These are phyloP conservation scores for Myopa tessellatipennis DNA, from an alignment of 2,888 invertebrate genomes.

Conservation along the genomic window DNA sequence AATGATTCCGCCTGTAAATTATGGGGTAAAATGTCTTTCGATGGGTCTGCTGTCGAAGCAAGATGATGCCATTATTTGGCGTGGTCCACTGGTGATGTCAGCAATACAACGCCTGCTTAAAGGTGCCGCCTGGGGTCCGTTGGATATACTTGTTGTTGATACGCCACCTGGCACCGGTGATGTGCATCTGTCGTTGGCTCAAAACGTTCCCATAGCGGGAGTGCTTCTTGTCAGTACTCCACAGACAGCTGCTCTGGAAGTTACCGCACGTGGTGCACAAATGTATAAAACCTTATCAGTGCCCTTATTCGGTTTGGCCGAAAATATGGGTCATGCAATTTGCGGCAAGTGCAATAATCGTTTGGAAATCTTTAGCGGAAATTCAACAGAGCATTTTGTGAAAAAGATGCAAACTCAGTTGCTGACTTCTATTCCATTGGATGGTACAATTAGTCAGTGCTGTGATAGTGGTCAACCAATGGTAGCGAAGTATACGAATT, in stretches of 20 bases:
- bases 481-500: conserved; percentile 59
- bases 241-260: conserved; percentile 87
- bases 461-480: conserved; percentile 65
- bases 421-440: conserved; percentile 72
- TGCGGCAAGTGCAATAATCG: conserved; percentile 83
- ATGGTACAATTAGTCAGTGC: conserved; percentile 61
- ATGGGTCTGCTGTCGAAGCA: conserved; percentile 93
- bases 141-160: conserved; percentile 91
- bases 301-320: conserved; percentile 87
- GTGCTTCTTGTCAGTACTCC: conserved; percentile 94
- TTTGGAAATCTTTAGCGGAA: conserved; percentile 78
- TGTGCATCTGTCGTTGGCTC: conserved; percentile 89
- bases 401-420: conserved; percentile 75
- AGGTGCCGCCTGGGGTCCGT: conserved; percentile 88
- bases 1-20: conserved; percentile 90
- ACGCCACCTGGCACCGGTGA: conserved; percentile 98
- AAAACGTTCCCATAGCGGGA: conserved; percentile 88
- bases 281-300: conserved; percentile 89
- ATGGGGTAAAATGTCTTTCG: conserved; percentile 95
- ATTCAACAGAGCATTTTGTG: conserved; percentile 74
- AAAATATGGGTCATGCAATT: conserved; percentile 87
- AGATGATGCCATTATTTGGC: conserved; percentile 90
- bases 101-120: conserved; percentile 87
- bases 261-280: conserved; percentile 84
- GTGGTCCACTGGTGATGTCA: conserved; percentile 97